These are phyloP conservation scores for Chromobotia macracanthus DNA, from an alignment of 2,797 vertebrate species.

Conservation along the genomic window DNA sequence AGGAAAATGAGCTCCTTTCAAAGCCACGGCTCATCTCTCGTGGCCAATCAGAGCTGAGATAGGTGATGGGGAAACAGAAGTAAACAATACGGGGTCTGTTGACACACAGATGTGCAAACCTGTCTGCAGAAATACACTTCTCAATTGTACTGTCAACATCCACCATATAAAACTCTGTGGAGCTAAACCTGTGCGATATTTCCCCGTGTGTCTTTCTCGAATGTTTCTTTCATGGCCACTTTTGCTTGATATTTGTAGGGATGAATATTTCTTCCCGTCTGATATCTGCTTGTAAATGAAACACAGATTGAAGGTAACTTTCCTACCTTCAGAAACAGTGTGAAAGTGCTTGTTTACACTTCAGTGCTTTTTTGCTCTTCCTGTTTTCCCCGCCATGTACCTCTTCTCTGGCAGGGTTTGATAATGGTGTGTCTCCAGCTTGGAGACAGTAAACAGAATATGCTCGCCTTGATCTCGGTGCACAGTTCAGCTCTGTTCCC, in stretches of 20 bases:
- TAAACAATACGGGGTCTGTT: conserved; percentile 42
- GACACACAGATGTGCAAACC: not conserved
- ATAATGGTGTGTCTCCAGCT: conserved; percentile 43
- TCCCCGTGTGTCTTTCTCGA: not conserved
- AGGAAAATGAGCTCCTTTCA: conserved; percentile 22
- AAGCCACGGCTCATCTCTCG: not conserved
- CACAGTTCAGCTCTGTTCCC: conserved; percentile 26
- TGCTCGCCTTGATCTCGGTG: conserved; percentile 44
- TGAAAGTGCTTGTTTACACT: conserved; percentile 44
- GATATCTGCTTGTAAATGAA: conserved; percentile 41
- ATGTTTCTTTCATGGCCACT: conserved; percentile 36
- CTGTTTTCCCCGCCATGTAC: conserved; percentile 30
- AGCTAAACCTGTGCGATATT: not conserved
- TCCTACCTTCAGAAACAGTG: no score
- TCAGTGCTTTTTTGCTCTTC: conserved; percentile 35
- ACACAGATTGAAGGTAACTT: not conserved
- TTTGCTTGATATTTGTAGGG: conserved; percentile 21
- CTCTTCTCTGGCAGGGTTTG: conserved; percentile 38
- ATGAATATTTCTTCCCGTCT: conserved; percentile 13
- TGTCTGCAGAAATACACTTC: no score
- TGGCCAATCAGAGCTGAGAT: conserved; percentile 15
- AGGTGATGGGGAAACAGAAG: conserved; percentile 29
- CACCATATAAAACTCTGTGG: not conserved
- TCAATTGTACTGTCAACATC: not conserved
- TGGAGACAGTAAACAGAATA: conserved; percentile 51